Evolutionary conservation across 1,140 invertebrate genomes (phyloP).

Genomic region (Neuroterus valhalla): DNA sequence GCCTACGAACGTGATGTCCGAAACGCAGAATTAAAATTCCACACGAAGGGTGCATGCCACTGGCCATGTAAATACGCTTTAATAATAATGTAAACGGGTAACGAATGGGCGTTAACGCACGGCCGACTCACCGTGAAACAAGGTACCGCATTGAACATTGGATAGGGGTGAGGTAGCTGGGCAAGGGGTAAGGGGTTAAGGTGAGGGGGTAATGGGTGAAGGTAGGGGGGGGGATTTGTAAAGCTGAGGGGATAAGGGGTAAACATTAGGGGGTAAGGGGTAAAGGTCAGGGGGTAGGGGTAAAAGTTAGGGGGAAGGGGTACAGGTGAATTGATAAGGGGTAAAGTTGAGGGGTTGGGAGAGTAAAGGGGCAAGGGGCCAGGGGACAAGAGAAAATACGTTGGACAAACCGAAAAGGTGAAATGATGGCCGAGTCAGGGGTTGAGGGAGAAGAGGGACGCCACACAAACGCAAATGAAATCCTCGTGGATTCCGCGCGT

Average conservation of each 20-base stretch:
- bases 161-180: constrained; percentile 32
- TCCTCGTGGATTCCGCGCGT: constrained; percentile 10
- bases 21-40: constrained; percentile 56
- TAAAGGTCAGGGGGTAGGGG: background rate
- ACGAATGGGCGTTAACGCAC: constrained; percentile 61
- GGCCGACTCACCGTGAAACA: constrained; percentile 58
- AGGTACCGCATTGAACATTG: constrained; percentile 35
- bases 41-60: constrained; percentile 37
- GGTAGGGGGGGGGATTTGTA: background rate
- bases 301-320: background rate
- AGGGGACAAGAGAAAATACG: background rate
- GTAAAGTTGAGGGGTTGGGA: background rate
- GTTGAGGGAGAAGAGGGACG: background rate
- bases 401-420: constrained; percentile 20
- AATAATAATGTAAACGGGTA: constrained; percentile 62
- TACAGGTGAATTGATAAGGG: no score
- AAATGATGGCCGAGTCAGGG: constrained; percentile 10
- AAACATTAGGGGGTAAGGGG: background rate
- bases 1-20: constrained; percentile 12
- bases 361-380: background rate
- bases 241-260: background rate
- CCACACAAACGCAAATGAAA: constrained; percentile 13
- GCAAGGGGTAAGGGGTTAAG: background rate
- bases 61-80: constrained; percentile 61
- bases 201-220: background rate